A percentile compares a stretch with the other conserved stretches of the same genome.
Conservation (phyloP, 2,888 invertebrate species). For the Asteroscopus sphinx region DNA sequence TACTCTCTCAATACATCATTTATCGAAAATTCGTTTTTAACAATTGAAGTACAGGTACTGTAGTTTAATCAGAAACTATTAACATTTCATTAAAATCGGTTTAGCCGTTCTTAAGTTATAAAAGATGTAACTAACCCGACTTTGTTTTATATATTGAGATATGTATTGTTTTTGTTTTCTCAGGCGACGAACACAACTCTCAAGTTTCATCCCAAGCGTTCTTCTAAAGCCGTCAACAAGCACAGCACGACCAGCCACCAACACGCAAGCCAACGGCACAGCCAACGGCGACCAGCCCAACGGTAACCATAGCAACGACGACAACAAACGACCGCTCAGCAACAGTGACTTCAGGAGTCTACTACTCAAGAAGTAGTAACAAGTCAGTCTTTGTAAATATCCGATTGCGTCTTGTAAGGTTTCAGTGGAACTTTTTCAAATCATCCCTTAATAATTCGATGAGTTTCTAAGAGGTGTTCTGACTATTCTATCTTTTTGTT, state of each 20-base stretch:
- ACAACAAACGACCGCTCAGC: conserved; percentile 74
- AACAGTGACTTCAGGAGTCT: conserved; percentile 90
- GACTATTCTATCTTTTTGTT: conserved; percentile 4
- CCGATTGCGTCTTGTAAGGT: conserved; percentile 9
- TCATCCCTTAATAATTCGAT: conserved; percentile 1
- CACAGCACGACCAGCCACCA: conserved; percentile 40
- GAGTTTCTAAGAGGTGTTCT: conserved; percentile 31
- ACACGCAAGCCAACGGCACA: conserved; percentile 54
- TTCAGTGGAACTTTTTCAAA: conserved; percentile 23
- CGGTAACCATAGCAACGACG: conserved; percentile 54
- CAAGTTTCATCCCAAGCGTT: conserved; percentile 84
- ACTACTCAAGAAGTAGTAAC: conserved; percentile 77
- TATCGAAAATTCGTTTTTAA: too few relatives aligned
- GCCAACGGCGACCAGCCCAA: conserved; percentile 55
- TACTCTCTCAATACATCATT: too few relatives aligned
- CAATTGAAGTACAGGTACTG: too few relatives aligned
- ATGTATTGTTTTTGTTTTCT: neutral
- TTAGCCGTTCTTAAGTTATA: too few relatives aligned
- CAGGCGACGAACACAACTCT: conserved; percentile 85
- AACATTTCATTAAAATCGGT: too few relatives aligned
- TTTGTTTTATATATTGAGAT: too few relatives aligned
- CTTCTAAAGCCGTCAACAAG: conserved; percentile 78
- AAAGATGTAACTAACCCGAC: too few relatives aligned
- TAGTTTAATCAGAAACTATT: too few relatives aligned
- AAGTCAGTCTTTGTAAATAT: conserved; percentile 44